These are phyloP conservation scores for Scaptomyza montana DNA, from an alignment of 1,140 invertebrate species.

Conservation along the genomic window DNA sequence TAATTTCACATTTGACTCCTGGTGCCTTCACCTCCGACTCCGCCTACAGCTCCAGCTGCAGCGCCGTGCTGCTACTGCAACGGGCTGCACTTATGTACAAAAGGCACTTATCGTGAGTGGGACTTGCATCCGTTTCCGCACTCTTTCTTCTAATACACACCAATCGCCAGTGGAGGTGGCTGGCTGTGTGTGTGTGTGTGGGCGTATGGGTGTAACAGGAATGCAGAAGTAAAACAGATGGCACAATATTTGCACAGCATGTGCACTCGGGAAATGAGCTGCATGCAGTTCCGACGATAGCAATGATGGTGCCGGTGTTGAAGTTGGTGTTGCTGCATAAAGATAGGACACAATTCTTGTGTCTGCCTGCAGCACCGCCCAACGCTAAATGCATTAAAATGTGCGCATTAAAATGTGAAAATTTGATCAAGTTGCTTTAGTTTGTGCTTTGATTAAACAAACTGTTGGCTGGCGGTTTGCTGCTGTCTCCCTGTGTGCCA, in stretches of 20 bases:
- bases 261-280: conserved; percentile 58
- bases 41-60: not conserved
- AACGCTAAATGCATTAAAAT: conserved; percentile 40
- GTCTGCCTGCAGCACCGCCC: not conserved
- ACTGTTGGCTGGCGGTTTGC: conserved; percentile 15
- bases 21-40: conserved; percentile 27
- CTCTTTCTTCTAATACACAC: conserved; percentile 50
- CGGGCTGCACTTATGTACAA: conserved; percentile 59
- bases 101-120: conserved; percentile 65
- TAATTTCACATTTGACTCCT: conserved; percentile 67
- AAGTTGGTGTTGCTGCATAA: not conserved
- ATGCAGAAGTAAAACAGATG: conserved; percentile 16
- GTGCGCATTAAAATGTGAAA: conserved; percentile 42
- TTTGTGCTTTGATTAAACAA: conserved; percentile 45
- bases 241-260: conserved; percentile 47
- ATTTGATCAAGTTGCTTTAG: conserved; percentile 46
- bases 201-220: not conserved
- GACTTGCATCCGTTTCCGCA: conserved; percentile 58
- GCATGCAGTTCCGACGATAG: conserved; percentile 41
- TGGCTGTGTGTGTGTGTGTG: not conserved
- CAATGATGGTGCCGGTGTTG: not conserved
- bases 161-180: conserved; percentile 23
- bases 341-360: not conserved
- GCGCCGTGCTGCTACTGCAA: conserved; percentile 6
- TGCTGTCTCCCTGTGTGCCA: conserved; percentile 4